Base-by-base conservation (phyloP, 2,797 vertebrate genomes). In the Sebastes hubbsi region DNA sequence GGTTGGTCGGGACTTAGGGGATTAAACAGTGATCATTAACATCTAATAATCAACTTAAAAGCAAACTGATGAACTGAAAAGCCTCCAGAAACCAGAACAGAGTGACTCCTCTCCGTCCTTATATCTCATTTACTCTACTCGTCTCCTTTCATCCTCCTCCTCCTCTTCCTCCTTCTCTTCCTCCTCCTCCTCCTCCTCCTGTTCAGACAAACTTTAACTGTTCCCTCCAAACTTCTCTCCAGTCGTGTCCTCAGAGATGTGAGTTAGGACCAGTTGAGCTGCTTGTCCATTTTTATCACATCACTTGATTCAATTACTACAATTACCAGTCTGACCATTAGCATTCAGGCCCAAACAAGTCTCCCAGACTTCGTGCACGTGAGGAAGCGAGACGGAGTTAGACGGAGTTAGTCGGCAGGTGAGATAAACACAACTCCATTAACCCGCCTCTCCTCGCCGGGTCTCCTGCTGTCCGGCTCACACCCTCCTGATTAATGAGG, bases 401-500 rank as follows among this genome's bases (percentile, higher is more conserved):
- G 80, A 72, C 3, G 14, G 67, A 75, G 80, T 68, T n/a, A 55
- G 78, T 84, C 78, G 64, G 79, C 78, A 71, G 70, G 77, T 81
- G 87, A 93, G 91, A 94, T 94, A 93, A 94, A 95, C 88, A 86
- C 79, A 88, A 87, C 85, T 92, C 87, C 74, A 87, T 95, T 90
- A 90, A 88, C 88, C 91, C 80, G 11, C 83, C 75, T 91, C 75
- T 91, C 87, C 70, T 60, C 52, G 22, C 88, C 75, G 70, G 87
- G 87, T 83, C 79, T 75, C 77, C 81, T 80, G 89, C 88, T 85
- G 89, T 91, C 89, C 82, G 1, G 52, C 85, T 91, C 75, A 38
- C 82, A 63, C 70, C 7, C 65, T 32, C 62, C 87, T 94, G 94
- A 95, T 95, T 95, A 95, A 95, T 94, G 94, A 93, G 84, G 64